Conservation (phyloP, 1,140 invertebrate species). For the Solen grandis region DNA sequence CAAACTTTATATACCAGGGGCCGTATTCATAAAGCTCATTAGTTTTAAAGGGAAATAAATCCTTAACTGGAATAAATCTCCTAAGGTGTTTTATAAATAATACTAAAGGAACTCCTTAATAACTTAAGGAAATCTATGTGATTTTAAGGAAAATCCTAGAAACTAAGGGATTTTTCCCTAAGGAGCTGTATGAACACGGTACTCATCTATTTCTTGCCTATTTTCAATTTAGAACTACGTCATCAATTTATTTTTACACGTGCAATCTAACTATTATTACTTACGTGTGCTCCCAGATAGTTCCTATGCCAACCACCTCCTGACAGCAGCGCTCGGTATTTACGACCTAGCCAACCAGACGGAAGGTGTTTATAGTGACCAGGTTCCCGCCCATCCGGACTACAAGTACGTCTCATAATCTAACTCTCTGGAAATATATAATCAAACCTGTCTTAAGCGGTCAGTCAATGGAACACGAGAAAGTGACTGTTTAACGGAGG, state of each 20-base stretch:
- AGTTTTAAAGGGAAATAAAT: too few relatives aligned
- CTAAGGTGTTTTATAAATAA: too few relatives aligned
- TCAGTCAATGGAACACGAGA: not conserved
- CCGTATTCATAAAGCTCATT: too few relatives aligned
- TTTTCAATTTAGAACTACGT: not conserved
- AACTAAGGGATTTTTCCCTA: too few relatives aligned
- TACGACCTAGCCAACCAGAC: conserved; percentile 84
- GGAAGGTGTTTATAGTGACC: conserved; percentile 82
- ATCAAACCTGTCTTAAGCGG: not conserved
- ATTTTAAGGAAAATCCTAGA: too few relatives aligned
- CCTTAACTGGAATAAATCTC: too few relatives aligned
- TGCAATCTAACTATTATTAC: too few relatives aligned
- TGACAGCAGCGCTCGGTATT: conserved; percentile 83
- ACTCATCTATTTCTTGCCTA: not conserved
- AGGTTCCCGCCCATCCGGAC: conserved; percentile 49
- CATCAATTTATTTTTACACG: not conserved
- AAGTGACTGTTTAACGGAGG: not conserved
- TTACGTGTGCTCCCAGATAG: too few relatives aligned
- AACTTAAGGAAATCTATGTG: too few relatives aligned
- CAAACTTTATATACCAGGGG: too few relatives aligned
- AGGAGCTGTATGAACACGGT: not conserved
- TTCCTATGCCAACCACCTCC: conserved; percentile 81
- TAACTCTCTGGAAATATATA: not conserved
- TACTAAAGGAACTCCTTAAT: too few relatives aligned
- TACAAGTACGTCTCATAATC: conserved; percentile 54